Conservation (phyloP, 2,797 vertebrate genomes). For the Aldrovandia affinis region DNA sequence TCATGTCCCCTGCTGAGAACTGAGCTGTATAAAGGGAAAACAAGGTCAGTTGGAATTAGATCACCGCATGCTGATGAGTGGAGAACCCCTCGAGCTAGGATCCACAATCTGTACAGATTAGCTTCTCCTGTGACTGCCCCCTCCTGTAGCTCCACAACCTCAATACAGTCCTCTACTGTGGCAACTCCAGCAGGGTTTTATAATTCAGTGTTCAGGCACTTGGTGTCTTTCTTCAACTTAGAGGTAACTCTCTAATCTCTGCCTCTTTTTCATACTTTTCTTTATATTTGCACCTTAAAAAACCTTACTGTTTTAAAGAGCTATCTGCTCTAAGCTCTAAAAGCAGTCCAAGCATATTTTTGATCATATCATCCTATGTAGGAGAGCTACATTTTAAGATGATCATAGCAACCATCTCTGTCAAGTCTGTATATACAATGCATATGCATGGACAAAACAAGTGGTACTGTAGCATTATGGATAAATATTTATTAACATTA, state of each 20-base stretch:
- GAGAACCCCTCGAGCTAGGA: constrained; percentile 40
- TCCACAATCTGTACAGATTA: constrained; percentile 47
- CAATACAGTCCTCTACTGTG: background rate
- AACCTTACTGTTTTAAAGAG: background rate
- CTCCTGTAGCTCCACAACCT: background rate
- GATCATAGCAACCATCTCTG: background rate
- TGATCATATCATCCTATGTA: too few species aligned
- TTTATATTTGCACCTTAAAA: background rate
- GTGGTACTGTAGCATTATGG: background rate
- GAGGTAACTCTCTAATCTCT: background rate
- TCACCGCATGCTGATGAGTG: constrained; percentile 35
- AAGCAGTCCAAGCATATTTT: too few species aligned
- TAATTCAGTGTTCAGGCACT: background rate
- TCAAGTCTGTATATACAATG: background rate
- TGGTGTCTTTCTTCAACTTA: background rate
- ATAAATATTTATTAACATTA: background rate
- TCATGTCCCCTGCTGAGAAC: constrained; percentile 49
- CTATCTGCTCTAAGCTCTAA: too few species aligned
- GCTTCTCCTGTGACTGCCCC: constrained; percentile 25
- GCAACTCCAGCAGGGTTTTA: background rate
- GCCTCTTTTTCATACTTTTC: background rate
- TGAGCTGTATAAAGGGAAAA: constrained; percentile 53
- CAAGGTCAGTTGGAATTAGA: constrained; percentile 46
- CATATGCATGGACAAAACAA: background rate
- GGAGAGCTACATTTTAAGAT: too few species aligned